These are phyloP conservation scores for Pseudeuparius sepicola DNA, from an alignment of 2,888 invertebrate species.

Conservation along the genomic window DNA sequence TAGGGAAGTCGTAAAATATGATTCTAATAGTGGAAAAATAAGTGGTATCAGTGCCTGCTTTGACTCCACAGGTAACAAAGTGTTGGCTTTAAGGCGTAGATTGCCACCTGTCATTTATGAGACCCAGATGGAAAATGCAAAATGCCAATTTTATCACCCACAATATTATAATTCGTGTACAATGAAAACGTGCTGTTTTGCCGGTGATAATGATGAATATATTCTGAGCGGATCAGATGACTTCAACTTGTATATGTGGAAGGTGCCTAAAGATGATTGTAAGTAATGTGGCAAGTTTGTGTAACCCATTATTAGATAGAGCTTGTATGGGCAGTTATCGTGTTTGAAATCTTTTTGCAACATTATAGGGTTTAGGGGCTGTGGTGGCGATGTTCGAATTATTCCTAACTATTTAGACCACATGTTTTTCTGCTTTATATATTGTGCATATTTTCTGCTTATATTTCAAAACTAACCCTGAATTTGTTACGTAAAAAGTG, in stretches of 20 bases:
- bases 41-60: constrained; percentile 92
- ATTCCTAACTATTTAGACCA: too few species aligned
- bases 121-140: constrained; percentile 55
- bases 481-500: too few species aligned
- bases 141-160: constrained; percentile 82
- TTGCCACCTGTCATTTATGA: constrained; percentile 76
- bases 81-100: constrained; percentile 77
- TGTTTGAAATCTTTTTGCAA: too few species aligned
- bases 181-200: constrained; percentile 94
- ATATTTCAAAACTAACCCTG: too few species aligned
- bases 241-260: constrained; percentile 92
- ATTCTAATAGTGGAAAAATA: constrained; percentile 41
- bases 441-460: too few species aligned
- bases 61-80: constrained; percentile 63
- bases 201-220: constrained; percentile 80
- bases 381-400: too few species aligned
- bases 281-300: too few species aligned
- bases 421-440: too few species aligned
- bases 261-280: constrained; percentile 57
- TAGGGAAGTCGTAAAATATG: constrained; percentile 62
- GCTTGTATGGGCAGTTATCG: too few species aligned
- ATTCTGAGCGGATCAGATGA: constrained; percentile 92
- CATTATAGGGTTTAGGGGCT: too few species aligned
- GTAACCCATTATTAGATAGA: too few species aligned
- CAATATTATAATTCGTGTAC: constrained; percentile 94